These are phyloP conservation scores for Grallaria varia DNA, from an alignment of 2,113 vertebrate species.

Conservation along the genomic window DNA sequence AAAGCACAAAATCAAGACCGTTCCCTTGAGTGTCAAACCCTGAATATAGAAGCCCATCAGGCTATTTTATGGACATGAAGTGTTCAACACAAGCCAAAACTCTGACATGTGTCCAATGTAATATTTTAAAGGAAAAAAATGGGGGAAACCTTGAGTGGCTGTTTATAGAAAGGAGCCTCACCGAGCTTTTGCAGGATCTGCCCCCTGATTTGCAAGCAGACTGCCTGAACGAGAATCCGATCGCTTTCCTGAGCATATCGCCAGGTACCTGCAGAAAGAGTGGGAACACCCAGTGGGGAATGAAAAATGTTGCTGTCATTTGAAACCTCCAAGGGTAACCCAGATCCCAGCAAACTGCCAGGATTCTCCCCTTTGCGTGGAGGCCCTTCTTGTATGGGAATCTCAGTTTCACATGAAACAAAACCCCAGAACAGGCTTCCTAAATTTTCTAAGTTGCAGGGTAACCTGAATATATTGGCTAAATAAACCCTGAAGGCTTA, in stretches of 20 bases:
- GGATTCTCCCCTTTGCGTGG: background rate
- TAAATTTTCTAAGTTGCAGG: background rate
- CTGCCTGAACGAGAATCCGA: conserved; percentile 86
- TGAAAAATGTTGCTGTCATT: background rate
- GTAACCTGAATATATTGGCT: background rate
- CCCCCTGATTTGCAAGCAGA: conserved; percentile 91
- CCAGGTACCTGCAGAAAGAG: conserved; percentile 83
- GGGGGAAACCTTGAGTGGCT: background rate
- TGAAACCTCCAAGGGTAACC: background rate
- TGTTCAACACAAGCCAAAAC: background rate
- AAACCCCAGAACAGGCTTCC: background rate
- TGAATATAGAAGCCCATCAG: background rate
- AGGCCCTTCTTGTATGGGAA: background rate
- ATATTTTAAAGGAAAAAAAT: background rate
- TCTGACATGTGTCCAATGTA: fast-evolving
- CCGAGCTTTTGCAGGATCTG: conserved; percentile 93
- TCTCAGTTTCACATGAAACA: background rate
- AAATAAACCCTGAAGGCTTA: background rate
- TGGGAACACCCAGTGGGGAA: background rate
- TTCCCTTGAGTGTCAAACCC: background rate
- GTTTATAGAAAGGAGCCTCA: background rate
- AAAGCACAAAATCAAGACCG: background rate
- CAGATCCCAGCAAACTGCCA: background rate
- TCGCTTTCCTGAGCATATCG: conserved; percentile 82
- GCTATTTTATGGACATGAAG: background rate